phyloP scores from a whole-genome alignment of 1,140 invertebrate genomes.

The Solenopsis fugax region DNA sequence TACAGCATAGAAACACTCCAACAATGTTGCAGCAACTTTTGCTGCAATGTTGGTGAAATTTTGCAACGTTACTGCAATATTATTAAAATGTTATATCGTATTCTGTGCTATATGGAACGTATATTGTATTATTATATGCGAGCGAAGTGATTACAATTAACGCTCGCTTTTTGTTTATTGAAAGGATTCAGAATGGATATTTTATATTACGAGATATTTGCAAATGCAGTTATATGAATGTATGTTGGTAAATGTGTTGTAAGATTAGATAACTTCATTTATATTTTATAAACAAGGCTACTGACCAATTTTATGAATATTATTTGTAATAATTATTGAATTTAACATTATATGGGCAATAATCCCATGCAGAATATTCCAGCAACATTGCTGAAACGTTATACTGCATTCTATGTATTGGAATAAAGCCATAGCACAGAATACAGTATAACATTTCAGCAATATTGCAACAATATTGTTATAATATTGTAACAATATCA shows the following conservation, averaged over 20 bases:
- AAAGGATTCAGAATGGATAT: conserved; percentile 71
- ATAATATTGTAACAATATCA: too few species aligned
- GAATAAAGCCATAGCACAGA: too few species aligned
- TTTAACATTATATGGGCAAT: conserved; percentile 12
- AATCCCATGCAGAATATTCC: not conserved
- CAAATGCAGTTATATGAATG: conserved; percentile 70
- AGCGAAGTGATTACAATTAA: conserved; percentile 38
- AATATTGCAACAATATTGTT: too few species aligned
- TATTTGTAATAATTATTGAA: conserved; percentile 17
- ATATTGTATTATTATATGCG: conserved; percentile 58
- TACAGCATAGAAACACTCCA: too few species aligned
- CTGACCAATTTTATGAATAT: conserved; percentile 47
- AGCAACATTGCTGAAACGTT: too few species aligned
- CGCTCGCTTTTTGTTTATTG: conserved; percentile 67
- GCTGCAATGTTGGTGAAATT: too few species aligned
- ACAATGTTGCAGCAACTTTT: too few species aligned
- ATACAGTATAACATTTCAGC: too few species aligned
- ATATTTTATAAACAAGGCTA: conserved; percentile 42
- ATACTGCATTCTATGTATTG: too few species aligned
- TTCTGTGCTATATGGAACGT: not conserved
- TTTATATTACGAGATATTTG: conserved; percentile 74
- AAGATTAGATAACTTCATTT: conserved; percentile 43
- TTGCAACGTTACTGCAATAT: too few species aligned
- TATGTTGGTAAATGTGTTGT: conserved; percentile 67
- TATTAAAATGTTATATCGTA: too few species aligned